phyloP scores from a whole-genome alignment of 2,888 invertebrate genomes.

The Drosophila niveifrons region DNA sequence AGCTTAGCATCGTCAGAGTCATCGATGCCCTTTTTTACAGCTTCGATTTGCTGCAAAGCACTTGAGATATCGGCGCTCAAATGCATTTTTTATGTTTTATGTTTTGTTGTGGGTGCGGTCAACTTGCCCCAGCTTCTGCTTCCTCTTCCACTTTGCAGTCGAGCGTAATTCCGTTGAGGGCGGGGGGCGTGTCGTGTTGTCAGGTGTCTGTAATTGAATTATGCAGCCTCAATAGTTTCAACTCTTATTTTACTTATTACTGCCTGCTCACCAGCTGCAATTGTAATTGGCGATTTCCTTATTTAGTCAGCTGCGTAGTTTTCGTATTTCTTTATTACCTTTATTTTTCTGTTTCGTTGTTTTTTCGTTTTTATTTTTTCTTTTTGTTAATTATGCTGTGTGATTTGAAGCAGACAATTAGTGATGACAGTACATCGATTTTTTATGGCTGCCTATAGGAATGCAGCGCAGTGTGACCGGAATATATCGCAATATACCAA shows the following conservation, averaged over 20 bases:
- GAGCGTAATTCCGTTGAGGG: constrained; percentile 43
- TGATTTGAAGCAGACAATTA: not conserved
- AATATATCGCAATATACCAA: not conserved
- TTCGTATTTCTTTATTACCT: constrained; percentile 33
- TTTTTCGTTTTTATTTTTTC: constrained; percentile 36
- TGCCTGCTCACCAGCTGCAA: not conserved
- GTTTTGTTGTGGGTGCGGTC: constrained; percentile 45
- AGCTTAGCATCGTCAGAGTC: constrained; percentile 93
- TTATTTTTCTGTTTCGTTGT: constrained; percentile 34
- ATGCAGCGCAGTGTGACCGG: constrained; percentile 13
- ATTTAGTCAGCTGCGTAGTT: constrained; percentile 14
- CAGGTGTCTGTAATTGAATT: constrained; percentile 61
- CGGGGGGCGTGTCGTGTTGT: constrained; percentile 43
- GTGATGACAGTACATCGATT: constrained; percentile 2
- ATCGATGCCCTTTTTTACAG: constrained; percentile 94
- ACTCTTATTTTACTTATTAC: not conserved
- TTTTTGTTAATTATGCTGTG: constrained; percentile 45
- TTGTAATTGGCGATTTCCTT: constrained; percentile 1
- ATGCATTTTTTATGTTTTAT: constrained; percentile 76
- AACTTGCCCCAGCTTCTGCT: constrained; percentile 31
- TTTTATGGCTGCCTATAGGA: constrained; percentile 41
- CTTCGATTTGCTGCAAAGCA: constrained; percentile 94
- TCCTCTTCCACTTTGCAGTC: constrained; percentile 42
- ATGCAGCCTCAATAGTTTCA: constrained; percentile 35
- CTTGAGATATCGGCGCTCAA: constrained; percentile 91